Base-by-base conservation (phyloP, 2,113 vertebrate species). In the Eubucco bourcierii region DNA sequence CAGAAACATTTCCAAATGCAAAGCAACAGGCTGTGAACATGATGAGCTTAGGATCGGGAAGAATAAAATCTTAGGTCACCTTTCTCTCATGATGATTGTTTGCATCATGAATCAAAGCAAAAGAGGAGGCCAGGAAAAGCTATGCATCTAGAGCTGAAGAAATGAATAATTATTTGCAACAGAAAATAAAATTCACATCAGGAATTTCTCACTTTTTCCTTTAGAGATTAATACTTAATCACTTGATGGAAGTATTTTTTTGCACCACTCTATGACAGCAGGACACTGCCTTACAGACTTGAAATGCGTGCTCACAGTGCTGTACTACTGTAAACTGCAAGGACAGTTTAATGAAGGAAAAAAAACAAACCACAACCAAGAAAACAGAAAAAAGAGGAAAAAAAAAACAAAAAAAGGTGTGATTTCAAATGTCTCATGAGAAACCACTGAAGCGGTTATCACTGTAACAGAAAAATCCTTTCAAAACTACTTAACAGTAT, bases 401-500 rank as follows among this genome's bases (percentile, higher is more conserved):
- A 27, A 61, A 12, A 9, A 16, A 34, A 61, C 68, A 64, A 20
- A 25, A 72, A 46, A 20, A 79, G 10, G 41, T 73, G 46, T 46
- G 63, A 85, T 84, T 81, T 81, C 52, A 86, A 77, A 81, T 12
- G 39, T 76, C 79, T 90, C 84, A 63, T 80, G 75, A 93, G 93
- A 93, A 94, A 70, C 29, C 44, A 75, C 46, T 81, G 68, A 79
- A 92, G 89, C 87, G 93, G 61, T 34, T 76, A 70, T 66, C 56
- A 85, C 79, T 0, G 1, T 47, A 60, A 80, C 52, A 94, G 60
- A 84, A 90, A 95, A 94, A 90, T 44, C 29, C 66, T 90, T 90
- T 86, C 86, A 80, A 94, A 95, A 95, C 73, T 94, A 79, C 68
- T 90, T 96, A 96, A 93, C 85, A 92, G 95, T 88, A 74, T 0